Evolutionary conservation across 1,140 invertebrate species (phyloP).

Genomic region (Brachionus angularis): DNA sequence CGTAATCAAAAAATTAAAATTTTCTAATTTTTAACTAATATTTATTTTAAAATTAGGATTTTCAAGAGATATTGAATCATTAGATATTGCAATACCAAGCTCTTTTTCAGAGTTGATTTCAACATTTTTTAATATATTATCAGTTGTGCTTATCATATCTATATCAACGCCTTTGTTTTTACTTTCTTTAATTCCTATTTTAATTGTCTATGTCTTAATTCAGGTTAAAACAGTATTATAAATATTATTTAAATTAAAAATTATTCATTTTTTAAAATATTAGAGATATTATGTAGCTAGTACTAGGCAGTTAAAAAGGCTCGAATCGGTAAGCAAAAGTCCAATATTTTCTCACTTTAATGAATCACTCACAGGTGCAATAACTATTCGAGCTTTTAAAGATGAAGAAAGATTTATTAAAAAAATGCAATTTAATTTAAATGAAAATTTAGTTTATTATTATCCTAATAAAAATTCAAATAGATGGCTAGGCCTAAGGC

Average conservation of each 20-base stretch:
- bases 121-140: constrained; percentile 68
- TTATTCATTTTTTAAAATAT: too few species aligned
- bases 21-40: too few species aligned
- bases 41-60: too few species aligned
- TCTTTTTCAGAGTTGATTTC: constrained; percentile 59
- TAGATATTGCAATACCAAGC: constrained; percentile 60
- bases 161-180: constrained; percentile 81
- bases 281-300: constrained; percentile 71
- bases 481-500: constrained; percentile 6
- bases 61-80: constrained; percentile 59
- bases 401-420: constrained; percentile 59
- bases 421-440: neutral
- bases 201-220: constrained; percentile 79
- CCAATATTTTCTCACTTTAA: constrained; percentile 97
- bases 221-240: constrained; percentile 55
- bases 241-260: neutral
- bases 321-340: constrained; percentile 89
- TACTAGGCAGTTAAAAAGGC: constrained; percentile 84
- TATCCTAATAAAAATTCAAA: constrained; percentile 37
- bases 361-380: constrained; percentile 67
- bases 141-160: constrained; percentile 81
- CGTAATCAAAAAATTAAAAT: too few species aligned
- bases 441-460: constrained; percentile 28
- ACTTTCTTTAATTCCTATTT: constrained; percentile 75
- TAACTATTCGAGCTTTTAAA: constrained; percentile 63